Evolutionary conservation across 2,113 vertebrate species (phyloP).

Genomic region (Phyllopteryx taeniolatus): DNA sequence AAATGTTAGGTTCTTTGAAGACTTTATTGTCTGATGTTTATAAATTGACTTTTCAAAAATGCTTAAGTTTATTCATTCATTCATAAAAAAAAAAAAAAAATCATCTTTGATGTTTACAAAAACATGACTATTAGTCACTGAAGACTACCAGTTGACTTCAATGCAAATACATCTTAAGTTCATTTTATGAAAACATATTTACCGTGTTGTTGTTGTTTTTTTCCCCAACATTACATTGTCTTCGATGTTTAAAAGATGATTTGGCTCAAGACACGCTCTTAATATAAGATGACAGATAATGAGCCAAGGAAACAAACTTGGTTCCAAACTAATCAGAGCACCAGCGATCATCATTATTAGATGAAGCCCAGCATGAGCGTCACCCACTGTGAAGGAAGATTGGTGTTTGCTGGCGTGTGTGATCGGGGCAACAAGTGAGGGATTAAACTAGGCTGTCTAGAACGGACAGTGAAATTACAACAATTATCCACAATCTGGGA

Average conservation of each 20-base stretch:
- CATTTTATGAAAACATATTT: neutral
- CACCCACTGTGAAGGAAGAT: constrained; percentile 27
- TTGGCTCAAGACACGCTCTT: neutral
- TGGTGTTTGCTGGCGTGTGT: constrained; percentile 1
- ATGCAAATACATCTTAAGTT: neutral
- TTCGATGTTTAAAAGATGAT: neutral
- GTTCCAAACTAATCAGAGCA: constrained; percentile 46
- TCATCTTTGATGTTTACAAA: neutral
- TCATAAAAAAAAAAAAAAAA: no score
- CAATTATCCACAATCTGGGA: neutral
- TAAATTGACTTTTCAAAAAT: no score
- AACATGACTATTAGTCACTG: neutral
- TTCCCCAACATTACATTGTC: neutral
- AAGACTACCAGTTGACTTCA: neutral
- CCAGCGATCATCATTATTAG: constrained; percentile 44
- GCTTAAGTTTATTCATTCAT: no score
- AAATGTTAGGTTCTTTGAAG: neutral
- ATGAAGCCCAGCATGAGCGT: constrained; percentile 37
- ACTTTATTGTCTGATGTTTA: neutral
- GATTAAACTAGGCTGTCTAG: neutral
- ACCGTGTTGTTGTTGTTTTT: neutral
- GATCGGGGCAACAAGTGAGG: neutral
- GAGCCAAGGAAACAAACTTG: constrained; percentile 12
- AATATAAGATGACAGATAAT: neutral
- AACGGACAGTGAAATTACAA: constrained; percentile 1